phyloP scores from a whole-genome alignment of 2,797 vertebrate species.

The Cichlasoma orientale region DNA sequence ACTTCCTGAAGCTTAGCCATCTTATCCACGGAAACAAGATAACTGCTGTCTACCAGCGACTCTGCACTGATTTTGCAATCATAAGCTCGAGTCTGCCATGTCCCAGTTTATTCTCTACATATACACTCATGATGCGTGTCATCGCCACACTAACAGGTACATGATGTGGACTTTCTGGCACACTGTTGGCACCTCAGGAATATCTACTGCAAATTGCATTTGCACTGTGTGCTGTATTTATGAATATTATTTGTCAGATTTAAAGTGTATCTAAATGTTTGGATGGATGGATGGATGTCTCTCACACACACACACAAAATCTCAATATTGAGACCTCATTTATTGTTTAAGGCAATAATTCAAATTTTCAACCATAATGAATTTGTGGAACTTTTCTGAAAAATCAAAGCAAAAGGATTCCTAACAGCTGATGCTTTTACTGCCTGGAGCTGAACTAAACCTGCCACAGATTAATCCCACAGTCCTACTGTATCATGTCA shows the following conservation, averaged over 20 bases:
- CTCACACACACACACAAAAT: too few relatives aligned
- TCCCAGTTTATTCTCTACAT: neutral
- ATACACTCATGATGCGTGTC: neutral
- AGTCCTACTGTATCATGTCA: neutral
- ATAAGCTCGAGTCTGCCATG: neutral
- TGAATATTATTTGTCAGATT: too few relatives aligned
- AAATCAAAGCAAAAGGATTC: neutral
- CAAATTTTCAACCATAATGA: neutral
- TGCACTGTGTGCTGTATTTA: too few relatives aligned
- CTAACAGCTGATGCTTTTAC: neutral
- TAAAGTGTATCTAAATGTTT: too few relatives aligned
- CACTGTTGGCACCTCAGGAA: too few relatives aligned
- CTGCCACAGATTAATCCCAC: slow-evolving; percentile 1
- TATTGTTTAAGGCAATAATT: neutral
- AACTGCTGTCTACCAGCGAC: slow-evolving; percentile 14
- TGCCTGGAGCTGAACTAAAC: neutral
- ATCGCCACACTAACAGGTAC: neutral
- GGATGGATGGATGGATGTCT: too few relatives aligned
- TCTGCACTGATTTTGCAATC: slow-evolving; percentile 13
- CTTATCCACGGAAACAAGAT: slow-evolving; percentile 2
- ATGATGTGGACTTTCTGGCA: neutral
- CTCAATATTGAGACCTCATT: neutral
- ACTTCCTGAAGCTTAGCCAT: slow-evolving; percentile 19
- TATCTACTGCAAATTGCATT: too few relatives aligned
- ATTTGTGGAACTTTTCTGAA: neutral